Conservation (phyloP, 1,140 invertebrate species). For the Brachionus manjavacas region DNA sequence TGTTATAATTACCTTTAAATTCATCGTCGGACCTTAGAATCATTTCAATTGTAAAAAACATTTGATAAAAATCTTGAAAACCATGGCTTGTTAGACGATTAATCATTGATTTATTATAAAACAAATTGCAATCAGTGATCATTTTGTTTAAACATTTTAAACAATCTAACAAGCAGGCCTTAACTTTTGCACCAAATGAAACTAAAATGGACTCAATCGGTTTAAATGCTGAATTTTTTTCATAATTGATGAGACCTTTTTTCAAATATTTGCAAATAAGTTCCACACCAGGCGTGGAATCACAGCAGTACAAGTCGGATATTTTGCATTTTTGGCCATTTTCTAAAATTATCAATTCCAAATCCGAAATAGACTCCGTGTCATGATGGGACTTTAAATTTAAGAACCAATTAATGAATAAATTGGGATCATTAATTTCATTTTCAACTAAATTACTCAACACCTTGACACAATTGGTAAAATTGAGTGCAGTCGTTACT, state of each 20-base stretch:
- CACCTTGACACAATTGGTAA: not conserved
- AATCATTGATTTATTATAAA: not conserved
- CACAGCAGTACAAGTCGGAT: not conserved
- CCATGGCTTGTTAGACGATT: not conserved
- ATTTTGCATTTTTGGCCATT: not conserved
- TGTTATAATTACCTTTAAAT: not conserved
- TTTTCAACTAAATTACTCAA: not conserved
- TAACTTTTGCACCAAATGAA: not conserved
- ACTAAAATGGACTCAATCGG: conserved; percentile 2
- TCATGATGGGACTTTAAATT: conserved; percentile 23
- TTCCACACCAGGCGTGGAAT: not conserved
- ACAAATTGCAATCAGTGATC: not conserved
- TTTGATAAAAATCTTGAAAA: conserved; percentile 12
- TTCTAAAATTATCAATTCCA: conserved; percentile 1
- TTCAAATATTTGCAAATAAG: conserved; percentile 24
- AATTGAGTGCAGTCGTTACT: not conserved
- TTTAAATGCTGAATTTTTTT: not conserved
- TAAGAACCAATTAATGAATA: conserved; percentile 4
- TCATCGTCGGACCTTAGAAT: not conserved
- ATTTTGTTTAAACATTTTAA: not conserved
- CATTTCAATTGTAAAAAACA: not conserved
- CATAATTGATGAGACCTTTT: not conserved
- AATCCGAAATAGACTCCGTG: not conserved
- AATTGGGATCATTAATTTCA: not conserved
- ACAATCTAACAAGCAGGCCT: not conserved